Percentiles rank a stretch among this genome's conserved stretches.
phyloP scores from a whole-genome alignment of 2,113 vertebrate species.

The Apodemus speciosus region DNA sequence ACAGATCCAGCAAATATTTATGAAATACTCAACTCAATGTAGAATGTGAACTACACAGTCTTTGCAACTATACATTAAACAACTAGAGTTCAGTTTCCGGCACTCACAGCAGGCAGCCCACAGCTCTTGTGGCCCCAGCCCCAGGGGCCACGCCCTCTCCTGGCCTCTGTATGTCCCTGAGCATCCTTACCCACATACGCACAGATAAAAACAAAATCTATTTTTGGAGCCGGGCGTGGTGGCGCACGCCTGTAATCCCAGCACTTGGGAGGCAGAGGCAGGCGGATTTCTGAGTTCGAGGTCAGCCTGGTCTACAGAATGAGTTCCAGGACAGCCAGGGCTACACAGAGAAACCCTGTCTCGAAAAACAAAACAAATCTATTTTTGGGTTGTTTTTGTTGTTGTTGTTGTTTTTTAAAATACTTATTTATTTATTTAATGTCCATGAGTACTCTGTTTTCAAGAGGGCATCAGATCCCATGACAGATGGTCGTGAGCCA shows the following conservation, averaged over 20 bases:
- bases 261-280: too few species aligned
- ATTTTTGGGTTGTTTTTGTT: background rate
- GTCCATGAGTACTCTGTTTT: too few species aligned
- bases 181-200: background rate
- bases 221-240: too few species aligned
- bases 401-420: too few species aligned
- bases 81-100: background rate
- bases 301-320: too few species aligned
- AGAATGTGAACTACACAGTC: background rate
- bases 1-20: background rate
- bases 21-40: background rate
- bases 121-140: background rate
- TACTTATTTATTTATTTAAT: too few species aligned
- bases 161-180: background rate
- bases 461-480: too few species aligned
- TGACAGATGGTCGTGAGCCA: too few species aligned
- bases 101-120: background rate
- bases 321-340: too few species aligned
- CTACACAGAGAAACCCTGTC: too few species aligned
- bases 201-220: background rate
- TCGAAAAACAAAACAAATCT: background rate
- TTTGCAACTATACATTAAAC: background rate
- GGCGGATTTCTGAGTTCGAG: too few species aligned
- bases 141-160: background rate
- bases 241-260: too few species aligned